Conservation (phyloP, 1,140 invertebrate species). For the Leptopilina boulardi region DNA sequence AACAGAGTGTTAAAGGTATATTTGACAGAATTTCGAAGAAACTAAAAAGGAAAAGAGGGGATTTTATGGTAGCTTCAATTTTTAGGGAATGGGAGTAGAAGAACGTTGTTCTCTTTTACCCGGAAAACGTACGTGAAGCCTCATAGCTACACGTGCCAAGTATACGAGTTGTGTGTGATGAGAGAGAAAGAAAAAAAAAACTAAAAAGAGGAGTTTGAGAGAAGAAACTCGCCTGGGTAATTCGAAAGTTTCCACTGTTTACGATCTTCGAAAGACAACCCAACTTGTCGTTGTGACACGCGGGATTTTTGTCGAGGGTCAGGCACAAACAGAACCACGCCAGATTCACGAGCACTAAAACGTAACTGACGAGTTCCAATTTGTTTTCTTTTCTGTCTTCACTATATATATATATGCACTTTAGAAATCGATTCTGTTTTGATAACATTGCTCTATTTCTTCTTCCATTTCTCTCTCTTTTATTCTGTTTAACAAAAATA, state of each 20-base stretch:
- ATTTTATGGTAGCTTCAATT: not conserved
- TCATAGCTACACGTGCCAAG: constrained; percentile 23
- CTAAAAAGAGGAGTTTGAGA: not conserved
- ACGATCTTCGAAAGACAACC: constrained; percentile 44
- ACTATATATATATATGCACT: not conserved
- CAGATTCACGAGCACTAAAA: constrained; percentile 31
- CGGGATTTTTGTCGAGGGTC: constrained; percentile 24
- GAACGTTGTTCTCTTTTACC: not conserved
- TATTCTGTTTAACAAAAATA: too few species aligned
- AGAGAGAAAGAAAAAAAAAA: not conserved
- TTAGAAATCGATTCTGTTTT: not conserved
- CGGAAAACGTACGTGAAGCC: not conserved
- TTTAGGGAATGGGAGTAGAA: not conserved
- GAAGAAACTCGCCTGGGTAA: constrained; percentile 44
- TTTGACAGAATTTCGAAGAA: not conserved
- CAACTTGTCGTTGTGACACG: constrained; percentile 29
- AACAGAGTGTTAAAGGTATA: not conserved
- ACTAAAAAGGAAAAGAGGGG: not conserved
- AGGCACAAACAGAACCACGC: constrained; percentile 7
- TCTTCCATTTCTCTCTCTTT: too few species aligned
- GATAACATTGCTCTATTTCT: not conserved
- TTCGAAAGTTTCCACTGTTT: constrained; percentile 54
- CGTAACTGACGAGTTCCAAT: constrained; percentile 40
- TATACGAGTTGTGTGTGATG: constrained; percentile 9
- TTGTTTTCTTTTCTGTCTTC: not conserved